Conservation (phyloP, 2,888 invertebrate genomes). For the Spicauda simplicius region DNA sequence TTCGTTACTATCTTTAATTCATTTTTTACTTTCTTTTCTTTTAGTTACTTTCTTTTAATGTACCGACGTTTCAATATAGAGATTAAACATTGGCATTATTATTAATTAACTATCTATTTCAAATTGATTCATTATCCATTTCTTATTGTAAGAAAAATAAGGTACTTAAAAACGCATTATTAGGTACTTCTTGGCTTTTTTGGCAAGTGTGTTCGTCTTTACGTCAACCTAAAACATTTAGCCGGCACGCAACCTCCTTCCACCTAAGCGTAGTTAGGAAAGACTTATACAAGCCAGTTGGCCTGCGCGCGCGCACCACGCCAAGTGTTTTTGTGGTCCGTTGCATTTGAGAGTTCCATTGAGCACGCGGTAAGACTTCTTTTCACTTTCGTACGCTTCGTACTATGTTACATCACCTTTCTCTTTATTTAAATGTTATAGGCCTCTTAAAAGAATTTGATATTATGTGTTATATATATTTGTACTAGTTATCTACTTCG, state of each 20-base stretch:
- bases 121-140: too few species aligned
- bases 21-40: too few species aligned
- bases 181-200: background rate
- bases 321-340: conserved; percentile 49
- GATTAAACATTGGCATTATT: too few species aligned
- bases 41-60: too few species aligned
- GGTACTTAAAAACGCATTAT: background rate
- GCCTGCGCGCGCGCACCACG: conserved; percentile 52
- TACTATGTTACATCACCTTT: background rate
- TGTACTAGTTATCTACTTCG: too few species aligned
- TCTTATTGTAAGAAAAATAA: too few species aligned
- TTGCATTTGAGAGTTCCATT: conserved; percentile 33
- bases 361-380: background rate
- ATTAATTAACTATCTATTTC: too few species aligned
- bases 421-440: background rate
- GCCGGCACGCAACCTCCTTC: conserved; percentile 46
- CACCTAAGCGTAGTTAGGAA: conserved; percentile 46
- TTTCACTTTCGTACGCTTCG: background rate
- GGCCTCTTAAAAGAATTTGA: background rate
- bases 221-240: conserved; percentile 9
- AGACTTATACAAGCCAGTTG: conserved; percentile 63
- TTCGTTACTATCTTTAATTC: too few species aligned
- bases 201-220: background rate
- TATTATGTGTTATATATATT: too few species aligned
- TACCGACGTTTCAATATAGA: too few species aligned